Evolutionary conservation across 2,888 invertebrate genomes (phyloP), one percentile per base, ranked within the genome.

Genomic region (Eristalinus sepulchralis): DNA sequence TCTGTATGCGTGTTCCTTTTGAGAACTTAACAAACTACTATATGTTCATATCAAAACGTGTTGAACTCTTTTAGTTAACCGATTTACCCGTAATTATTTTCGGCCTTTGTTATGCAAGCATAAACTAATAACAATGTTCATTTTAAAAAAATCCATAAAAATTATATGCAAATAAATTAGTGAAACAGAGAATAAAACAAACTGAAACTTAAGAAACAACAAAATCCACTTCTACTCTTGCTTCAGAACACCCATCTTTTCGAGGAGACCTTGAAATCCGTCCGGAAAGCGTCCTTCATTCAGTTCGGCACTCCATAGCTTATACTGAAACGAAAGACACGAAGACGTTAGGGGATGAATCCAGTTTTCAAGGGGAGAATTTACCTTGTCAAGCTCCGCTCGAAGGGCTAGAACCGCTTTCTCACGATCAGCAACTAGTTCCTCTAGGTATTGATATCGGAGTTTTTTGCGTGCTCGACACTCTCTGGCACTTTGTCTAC

Each of bases 391-490:
- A 88, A 98, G 94, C 93, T 99, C 99, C 90, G 97, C 95, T 89
- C 97, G 94, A 59, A 99, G 94, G 11, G 97, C 95, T 88, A 98
- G 94, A 20, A 99, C 98, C 10, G 98, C 97, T 89, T 97, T 97
- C 92, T 99, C 99, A 88, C 98, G 94, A 92, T 98, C 98, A 0
- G 97, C 95, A 3, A 99, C 98, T 88, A 99, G 93, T 93, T 99
- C 98, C 93, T 99, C 98, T 88, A 99, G 94, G 92, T 99, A 99
- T 93, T 99, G 98, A 93, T 99, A 99, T 71, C 99, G 95, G 88
- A 99, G 94, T 92, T 99, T 99, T 94, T 99, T 99, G 71, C 99
- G 95, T 63, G 98, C 98, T 88, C 99, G 95, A 92, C 99, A 99
- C 94, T 99, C 99, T 90, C 98, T 95, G 89, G 99, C 99, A 93